Conservation (phyloP, 2,888 invertebrate species). For the Lymantria monacha region DNA sequence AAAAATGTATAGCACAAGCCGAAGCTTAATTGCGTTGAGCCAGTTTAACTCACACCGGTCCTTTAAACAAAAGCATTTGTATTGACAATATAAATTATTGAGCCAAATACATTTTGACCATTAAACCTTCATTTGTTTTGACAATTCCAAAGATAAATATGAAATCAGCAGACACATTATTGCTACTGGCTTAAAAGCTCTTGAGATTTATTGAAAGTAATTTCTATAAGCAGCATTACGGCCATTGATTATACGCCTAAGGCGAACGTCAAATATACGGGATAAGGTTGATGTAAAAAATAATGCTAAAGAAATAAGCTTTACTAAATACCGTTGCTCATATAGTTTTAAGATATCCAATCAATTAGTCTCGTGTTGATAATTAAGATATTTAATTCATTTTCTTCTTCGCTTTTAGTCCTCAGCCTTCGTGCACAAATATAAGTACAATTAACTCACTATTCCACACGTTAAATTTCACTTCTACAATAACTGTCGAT, state of each 20-base stretch:
- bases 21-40: conserved; percentile 23
- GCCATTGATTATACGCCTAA: not conserved
- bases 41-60: conserved; percentile 14
- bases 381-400: no score
- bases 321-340: no score
- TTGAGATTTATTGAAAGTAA: conserved; percentile 1
- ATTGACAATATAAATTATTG: conserved; percentile 16
- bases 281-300: no score
- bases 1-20: conserved; percentile 38
- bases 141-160: conserved; percentile 5
- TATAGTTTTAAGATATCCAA: no score
- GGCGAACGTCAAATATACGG: not conserved
- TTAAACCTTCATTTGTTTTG: conserved; percentile 10
- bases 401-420: no score
- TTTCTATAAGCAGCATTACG: not conserved
- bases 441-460: no score
- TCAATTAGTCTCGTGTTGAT: no score
- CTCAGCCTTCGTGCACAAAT: no score
- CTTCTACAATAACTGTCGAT: no score
- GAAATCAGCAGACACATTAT: not conserved
- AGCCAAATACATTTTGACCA: conserved; percentile 5
- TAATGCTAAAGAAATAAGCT: no score
- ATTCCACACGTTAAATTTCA: no score
- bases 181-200: conserved; percentile 5
- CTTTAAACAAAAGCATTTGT: conserved; percentile 27